Conservation (phyloP, 2,888 invertebrate species). For the Sphecodes monilicornis region DNA sequence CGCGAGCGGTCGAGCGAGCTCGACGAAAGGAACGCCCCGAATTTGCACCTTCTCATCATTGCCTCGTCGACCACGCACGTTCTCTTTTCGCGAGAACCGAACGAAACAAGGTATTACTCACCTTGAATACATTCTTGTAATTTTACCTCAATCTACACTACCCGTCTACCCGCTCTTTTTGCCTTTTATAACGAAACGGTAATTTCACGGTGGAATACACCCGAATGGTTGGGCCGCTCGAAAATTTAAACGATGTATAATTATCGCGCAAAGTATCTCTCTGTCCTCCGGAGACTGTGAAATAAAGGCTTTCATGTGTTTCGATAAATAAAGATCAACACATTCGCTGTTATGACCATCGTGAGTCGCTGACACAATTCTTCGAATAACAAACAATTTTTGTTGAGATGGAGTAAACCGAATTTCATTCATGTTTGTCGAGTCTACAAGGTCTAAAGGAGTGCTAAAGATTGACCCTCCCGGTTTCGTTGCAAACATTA, state of each 20-base stretch:
- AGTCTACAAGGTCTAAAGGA: not conserved
- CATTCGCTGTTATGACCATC: too few relatives aligned
- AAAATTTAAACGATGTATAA: not conserved
- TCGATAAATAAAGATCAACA: not conserved
- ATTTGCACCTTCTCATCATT: slow-evolving; percentile 46
- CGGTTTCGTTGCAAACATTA: not conserved
- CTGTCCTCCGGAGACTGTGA: not conserved
- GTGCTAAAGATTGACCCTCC: not conserved
- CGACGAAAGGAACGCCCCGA: slow-evolving; percentile 51
- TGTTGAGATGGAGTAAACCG: too few relatives aligned
- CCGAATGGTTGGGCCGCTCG: not conserved
- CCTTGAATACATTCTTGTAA: slow-evolving; percentile 12
- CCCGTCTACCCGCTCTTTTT: not conserved
- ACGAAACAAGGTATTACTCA: not conserved
- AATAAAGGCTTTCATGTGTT: not conserved
- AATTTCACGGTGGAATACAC: not conserved
- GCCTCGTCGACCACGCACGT: slow-evolving; percentile 32
- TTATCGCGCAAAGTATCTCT: not conserved
- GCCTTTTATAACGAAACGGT: not conserved
- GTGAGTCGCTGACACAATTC: not conserved
- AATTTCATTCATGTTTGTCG: not conserved
- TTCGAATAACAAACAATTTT: not conserved
- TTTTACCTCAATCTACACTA: not conserved
- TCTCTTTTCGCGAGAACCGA: slow-evolving; percentile 20
- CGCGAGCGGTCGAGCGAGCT: slow-evolving; percentile 30